Conservation (phyloP, 2,888 invertebrate genomes). For the Spilosoma lubricipeda region DNA sequence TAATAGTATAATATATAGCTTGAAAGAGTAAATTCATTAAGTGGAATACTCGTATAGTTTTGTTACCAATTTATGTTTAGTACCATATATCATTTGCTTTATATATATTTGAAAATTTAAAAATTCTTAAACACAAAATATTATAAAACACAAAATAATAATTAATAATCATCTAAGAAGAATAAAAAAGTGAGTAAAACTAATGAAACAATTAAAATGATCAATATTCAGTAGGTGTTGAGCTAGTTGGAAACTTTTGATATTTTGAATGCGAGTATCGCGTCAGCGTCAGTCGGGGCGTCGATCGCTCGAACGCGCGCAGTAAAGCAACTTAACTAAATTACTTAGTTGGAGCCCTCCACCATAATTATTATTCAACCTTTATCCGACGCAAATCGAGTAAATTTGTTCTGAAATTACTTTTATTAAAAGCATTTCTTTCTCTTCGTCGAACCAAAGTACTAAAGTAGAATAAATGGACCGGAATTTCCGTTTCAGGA, state of each 20-base stretch:
- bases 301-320: conserved; percentile 51
- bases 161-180: conserved; percentile 44
- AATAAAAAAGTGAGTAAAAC: conserved; percentile 52
- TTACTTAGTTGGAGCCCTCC: conserved; percentile 61
- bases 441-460: conserved; percentile 77
- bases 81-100: no score
- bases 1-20: no score
- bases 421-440: conserved; percentile 84
- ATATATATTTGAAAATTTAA: no score
- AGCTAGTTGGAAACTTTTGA: conserved; percentile 57
- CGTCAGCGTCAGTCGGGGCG: conserved; percentile 36
- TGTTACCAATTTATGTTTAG: no score
- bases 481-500: conserved; percentile 79
- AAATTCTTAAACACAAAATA: not conserved
- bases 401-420: conserved; percentile 81
- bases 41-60: no score
- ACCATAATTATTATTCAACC: conserved; percentile 80
- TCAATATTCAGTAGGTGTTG: conserved; percentile 62
- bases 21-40: no score
- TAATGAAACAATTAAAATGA: conserved; percentile 55
- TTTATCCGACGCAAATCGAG: conserved; percentile 78
- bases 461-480: conserved; percentile 83
- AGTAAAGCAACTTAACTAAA: conserved; percentile 71
- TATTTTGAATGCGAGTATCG: conserved; percentile 57
- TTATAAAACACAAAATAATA: conserved; percentile 31